These are phyloP conservation scores for Episyrphus balteatus DNA, from an alignment of 1,140 invertebrate genomes.

Conservation along the genomic window DNA sequence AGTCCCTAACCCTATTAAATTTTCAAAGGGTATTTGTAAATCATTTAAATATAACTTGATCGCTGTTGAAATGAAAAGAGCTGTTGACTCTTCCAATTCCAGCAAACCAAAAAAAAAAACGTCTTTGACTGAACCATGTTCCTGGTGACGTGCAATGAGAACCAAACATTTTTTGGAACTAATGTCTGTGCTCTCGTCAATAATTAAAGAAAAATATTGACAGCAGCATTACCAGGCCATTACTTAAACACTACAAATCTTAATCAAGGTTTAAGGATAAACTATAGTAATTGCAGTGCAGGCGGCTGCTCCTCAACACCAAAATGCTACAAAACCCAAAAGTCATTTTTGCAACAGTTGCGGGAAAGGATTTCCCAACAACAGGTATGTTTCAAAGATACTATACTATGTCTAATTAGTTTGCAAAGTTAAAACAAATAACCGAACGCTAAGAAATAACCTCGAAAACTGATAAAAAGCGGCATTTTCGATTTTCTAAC, in stretches of 20 bases:
- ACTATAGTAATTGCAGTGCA: conserved; percentile 30
- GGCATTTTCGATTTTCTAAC: too few species aligned
- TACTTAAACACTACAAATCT: conserved; percentile 45
- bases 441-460: too few species aligned
- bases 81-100: too few species aligned
- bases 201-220: conserved; percentile 15
- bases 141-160: too few species aligned
- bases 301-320: conserved; percentile 20
- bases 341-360: conserved; percentile 72
- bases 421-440: too few species aligned
- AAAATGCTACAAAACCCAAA: conserved; percentile 49
- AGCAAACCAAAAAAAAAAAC: too few species aligned
- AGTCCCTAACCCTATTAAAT: background rate
- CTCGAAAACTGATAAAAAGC: too few species aligned
- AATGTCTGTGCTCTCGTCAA: too few species aligned
- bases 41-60: background rate
- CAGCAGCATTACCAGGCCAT: conserved; percentile 57
- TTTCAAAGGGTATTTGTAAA: background rate
- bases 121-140: too few species aligned
- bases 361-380: conserved; percentile 58
- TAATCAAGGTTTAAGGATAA: conserved; percentile 40
- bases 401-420: conserved; percentile 5
- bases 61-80: too few species aligned
- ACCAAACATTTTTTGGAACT: too few species aligned
- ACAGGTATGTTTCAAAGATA: conserved; percentile 28